Evolutionary conservation across 1,140 invertebrate species (phyloP), one percentile per base, ranked within the genome.

Genomic region (Globodera ellingtonae): DNA sequence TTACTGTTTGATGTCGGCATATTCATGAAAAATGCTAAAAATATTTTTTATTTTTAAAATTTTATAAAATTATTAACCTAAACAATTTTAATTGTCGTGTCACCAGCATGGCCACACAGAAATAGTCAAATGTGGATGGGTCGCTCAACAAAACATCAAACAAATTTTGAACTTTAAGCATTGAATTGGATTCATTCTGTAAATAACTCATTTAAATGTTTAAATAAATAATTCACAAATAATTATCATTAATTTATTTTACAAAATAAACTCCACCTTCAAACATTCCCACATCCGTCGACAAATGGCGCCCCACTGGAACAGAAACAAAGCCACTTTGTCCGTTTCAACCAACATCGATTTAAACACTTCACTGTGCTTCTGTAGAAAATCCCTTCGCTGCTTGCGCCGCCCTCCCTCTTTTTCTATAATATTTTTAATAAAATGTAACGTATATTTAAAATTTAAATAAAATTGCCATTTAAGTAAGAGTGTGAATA

Each of bases 61-160:
- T 8, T 6, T 18, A 74, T 18, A n/a, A n/a, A 47, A n/a, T 13
- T 52, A 73, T 6, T 10, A n/a, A 74, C 72, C 48, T 74, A 52
- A 74, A 74, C 47, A 74, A 15, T 74, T 52, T 74, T 44, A 74
- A 74, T 74, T 74, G 72, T 6, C 50, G 52, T 9, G 72, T 52
- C 24, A 74, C 15, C 62, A 74, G 35, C 44, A 74, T n/a, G 6
- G 48, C 44, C 62, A 74, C 52, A 18, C 72, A 74, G 44, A 74
- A 74, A 74, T 62, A 46, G n/a, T 74, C 72, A 74, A 59, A 74
- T n/a, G 48, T 18, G 10, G 56, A 62, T 2, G 5, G 56, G 18
- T 62, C 56, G 18, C 18, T 18, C 56, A 62, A 18, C 56, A 62
- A 62, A 62, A 62, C 6, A 6, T 10, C 18, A 10, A 62, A 4